Percentiles rank a stretch among this genome's conserved stretches.
Evolutionary conservation across 2,113 vertebrate species (phyloP).

Genomic region (Callionymus lyra): DNA sequence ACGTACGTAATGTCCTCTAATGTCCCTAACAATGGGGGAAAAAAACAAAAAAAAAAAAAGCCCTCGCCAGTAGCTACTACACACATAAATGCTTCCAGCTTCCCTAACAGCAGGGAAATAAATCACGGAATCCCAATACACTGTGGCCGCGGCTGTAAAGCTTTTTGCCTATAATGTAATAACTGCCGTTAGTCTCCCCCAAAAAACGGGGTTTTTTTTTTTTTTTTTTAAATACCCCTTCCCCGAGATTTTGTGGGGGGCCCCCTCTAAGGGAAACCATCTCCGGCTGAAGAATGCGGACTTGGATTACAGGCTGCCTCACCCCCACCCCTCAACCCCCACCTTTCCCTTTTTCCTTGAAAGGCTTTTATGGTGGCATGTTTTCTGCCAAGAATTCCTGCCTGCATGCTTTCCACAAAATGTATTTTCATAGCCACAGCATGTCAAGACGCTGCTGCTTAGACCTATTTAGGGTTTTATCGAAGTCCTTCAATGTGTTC

Average conservation of each 20-base stretch:
- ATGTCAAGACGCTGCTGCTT: constrained; percentile 10
- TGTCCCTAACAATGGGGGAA: too few relatives aligned
- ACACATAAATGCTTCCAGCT: too few relatives aligned
- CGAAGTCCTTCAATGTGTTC: not conserved
- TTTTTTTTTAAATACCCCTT: constrained; percentile 31
- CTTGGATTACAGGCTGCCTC: constrained; percentile 15
- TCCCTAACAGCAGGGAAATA: too few relatives aligned
- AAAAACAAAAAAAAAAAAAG: too few relatives aligned
- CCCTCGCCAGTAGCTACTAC: too few relatives aligned
- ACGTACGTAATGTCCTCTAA: too few relatives aligned
- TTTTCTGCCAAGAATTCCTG: constrained; percentile 39
- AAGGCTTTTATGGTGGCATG: constrained; percentile 27
- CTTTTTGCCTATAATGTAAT: constrained; percentile 28
- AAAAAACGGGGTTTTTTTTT: constrained; percentile 30
- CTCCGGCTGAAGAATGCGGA: constrained; percentile 48
- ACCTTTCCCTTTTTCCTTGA: constrained; percentile 33
- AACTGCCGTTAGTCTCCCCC: constrained; percentile 37
- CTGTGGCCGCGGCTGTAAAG: constrained; percentile 24
- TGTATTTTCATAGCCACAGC: constrained; percentile 18
- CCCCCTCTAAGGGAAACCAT: constrained; percentile 47
- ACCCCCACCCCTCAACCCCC: constrained; percentile 1
- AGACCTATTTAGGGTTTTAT: constrained; percentile 2
- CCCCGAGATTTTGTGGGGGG: constrained; percentile 22
- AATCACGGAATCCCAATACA: too few relatives aligned
- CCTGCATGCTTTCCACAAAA: constrained; percentile 24